Percentiles rank a stretch among this genome's conserved stretches.
These are phyloP conservation scores for Huso huso DNA, from an alignment of 2,797 vertebrate species.

Conservation along the genomic window DNA sequence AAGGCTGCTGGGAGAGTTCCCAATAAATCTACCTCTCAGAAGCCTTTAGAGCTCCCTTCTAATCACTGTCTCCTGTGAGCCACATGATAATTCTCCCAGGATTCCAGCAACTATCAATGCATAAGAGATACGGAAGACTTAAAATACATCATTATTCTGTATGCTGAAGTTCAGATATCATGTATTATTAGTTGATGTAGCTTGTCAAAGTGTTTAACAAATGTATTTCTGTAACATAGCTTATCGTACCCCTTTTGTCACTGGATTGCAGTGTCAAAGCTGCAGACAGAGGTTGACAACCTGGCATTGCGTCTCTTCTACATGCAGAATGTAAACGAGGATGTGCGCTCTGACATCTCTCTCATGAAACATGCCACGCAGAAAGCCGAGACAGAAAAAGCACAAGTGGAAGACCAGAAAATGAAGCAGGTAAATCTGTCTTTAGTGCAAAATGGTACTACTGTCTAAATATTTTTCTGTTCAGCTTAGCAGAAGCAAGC, in stretches of 20 bases:
- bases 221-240: not conserved
- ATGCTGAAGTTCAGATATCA: not conserved
- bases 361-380: conserved; percentile 55
- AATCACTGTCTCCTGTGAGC: too few relatives aligned
- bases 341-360: conserved; percentile 59
- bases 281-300: conserved; percentile 67
- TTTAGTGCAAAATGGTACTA: fast-evolving
- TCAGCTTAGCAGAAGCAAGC: not conserved
- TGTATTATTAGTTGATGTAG: too few relatives aligned
- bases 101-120: not conserved
- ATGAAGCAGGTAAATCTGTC: conserved; percentile 65
- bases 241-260: not conserved
- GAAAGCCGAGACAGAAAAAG: conserved; percentile 62
- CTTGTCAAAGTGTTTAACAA: too few relatives aligned
- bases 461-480: fast-evolving
- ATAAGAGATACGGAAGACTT: not conserved
- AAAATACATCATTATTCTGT: too few relatives aligned
- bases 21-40: too few relatives aligned
- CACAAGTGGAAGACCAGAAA: conserved; percentile 68
- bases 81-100: too few relatives aligned
- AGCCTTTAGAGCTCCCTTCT: too few relatives aligned
- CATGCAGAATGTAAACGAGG: conserved; percentile 58
- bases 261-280: conserved; percentile 52
- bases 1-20: too few relatives aligned
- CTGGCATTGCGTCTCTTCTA: conserved; percentile 61